phyloP scores from a whole-genome alignment of 2,797 vertebrate genomes.

The Hemibagrus guttatus region DNA sequence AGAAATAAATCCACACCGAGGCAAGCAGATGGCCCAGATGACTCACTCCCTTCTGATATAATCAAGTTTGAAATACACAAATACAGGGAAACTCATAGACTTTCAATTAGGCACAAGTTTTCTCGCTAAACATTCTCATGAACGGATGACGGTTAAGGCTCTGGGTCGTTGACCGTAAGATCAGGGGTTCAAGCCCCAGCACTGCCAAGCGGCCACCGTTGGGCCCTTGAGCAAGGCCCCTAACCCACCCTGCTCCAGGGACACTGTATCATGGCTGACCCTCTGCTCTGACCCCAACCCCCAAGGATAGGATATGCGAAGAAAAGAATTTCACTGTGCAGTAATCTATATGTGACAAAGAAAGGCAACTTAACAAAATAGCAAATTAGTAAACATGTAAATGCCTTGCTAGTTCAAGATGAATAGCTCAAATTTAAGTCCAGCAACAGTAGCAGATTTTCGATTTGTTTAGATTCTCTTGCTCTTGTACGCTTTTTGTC shows the following conservation, averaged over 20 bases:
- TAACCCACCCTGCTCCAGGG: too few species aligned
- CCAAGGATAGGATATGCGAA: too few species aligned
- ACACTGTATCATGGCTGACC: too few species aligned
- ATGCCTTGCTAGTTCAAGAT: not conserved
- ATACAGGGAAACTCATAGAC: not conserved
- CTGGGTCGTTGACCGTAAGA: too few species aligned
- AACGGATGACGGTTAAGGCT: too few species aligned
- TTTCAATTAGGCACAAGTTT: not conserved
- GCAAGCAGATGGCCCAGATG: not conserved
- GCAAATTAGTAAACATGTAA: not conserved
- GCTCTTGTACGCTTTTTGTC: not conserved
- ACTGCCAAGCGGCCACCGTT: too few species aligned
- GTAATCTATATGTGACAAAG: too few species aligned
- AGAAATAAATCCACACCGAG: not conserved
- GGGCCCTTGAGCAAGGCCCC: too few species aligned
- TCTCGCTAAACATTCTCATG: not conserved
- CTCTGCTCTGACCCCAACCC: too few species aligned
- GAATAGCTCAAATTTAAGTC: not conserved
- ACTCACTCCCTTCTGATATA: not conserved
- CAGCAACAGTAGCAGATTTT: not conserved
- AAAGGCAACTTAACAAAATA: too few species aligned
- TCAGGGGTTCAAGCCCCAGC: too few species aligned
- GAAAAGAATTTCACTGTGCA: too few species aligned
- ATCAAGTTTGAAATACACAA: constrained; percentile 1
- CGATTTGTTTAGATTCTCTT: not conserved